phyloP scores from a whole-genome alignment of 2,888 invertebrate species.

The Magallana nippona region DNA sequence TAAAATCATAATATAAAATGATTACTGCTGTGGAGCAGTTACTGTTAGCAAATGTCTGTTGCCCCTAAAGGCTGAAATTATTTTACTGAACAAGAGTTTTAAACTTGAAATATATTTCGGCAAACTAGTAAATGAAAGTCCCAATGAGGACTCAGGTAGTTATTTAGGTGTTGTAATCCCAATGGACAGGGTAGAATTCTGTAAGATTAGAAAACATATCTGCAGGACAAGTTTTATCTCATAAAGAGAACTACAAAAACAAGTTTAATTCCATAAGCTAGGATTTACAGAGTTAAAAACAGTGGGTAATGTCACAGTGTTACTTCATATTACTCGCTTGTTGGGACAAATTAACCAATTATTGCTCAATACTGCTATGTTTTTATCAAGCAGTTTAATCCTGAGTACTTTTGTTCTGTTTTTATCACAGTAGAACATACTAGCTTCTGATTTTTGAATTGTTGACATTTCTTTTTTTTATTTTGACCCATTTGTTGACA shows the following conservation, averaged over 20 bases:
- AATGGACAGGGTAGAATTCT: neutral
- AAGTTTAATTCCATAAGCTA: conserved; percentile 6
- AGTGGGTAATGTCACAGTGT: neutral
- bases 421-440: neutral
- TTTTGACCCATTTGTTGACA: neutral
- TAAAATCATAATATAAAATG: too few relatives aligned
- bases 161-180: neutral
- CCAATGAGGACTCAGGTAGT: neutral
- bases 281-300: neutral
- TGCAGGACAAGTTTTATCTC: neutral
- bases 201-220: neutral
- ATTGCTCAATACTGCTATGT: neutral
- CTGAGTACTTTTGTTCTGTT: neutral
- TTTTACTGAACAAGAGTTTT: neutral
- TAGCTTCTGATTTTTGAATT: neutral
- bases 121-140: neutral
- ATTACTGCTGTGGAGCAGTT: too few relatives aligned
- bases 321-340: neutral
- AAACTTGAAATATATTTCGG: neutral
- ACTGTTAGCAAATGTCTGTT: too few relatives aligned
- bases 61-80: too few relatives aligned
- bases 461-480: neutral
- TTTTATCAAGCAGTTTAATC: neutral
- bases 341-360: neutral
- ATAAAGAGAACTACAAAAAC: neutral